Percentiles rank a stretch among this genome's conserved stretches.
These are phyloP conservation scores for Triops longicaudatus DNA, from an alignment of 1,140 invertebrate species.

Conservation along the genomic window DNA sequence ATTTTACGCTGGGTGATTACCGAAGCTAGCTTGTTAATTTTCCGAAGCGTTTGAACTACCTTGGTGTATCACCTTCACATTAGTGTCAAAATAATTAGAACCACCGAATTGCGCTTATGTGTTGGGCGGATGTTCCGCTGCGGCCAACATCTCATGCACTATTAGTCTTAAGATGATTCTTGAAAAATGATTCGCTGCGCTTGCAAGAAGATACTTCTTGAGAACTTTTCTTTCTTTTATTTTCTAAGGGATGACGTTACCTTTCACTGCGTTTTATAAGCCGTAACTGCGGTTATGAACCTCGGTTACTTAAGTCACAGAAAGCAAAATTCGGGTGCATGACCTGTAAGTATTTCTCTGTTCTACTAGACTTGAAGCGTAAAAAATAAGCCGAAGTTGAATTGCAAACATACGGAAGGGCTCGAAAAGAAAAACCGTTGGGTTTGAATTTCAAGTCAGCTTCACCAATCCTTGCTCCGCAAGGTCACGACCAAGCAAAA, in stretches of 20 bases:
- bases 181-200: no score
- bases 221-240: background rate
- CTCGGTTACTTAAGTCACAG: background rate
- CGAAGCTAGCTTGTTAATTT: background rate
- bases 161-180: no score
- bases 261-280: background rate
- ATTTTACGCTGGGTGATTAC: background rate
- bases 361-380: background rate
- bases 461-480: background rate
- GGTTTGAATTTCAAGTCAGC: background rate
- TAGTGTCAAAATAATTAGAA: no score
- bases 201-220: no score
- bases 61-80: background rate
- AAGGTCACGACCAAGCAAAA: no score
- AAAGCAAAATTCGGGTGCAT: background rate
- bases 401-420: background rate
- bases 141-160: no score
- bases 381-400: background rate
- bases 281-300: background rate
- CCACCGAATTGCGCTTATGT: no score
- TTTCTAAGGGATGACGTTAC: background rate
- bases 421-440: background rate
- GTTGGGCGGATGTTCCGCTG: no score
- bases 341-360: background rate
- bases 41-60: background rate